Percentiles rank a stretch among this genome's conserved stretches.
These are phyloP conservation scores for Zapus hudsonius DNA, from an alignment of 2,113 vertebrate species.

Conservation along the genomic window DNA sequence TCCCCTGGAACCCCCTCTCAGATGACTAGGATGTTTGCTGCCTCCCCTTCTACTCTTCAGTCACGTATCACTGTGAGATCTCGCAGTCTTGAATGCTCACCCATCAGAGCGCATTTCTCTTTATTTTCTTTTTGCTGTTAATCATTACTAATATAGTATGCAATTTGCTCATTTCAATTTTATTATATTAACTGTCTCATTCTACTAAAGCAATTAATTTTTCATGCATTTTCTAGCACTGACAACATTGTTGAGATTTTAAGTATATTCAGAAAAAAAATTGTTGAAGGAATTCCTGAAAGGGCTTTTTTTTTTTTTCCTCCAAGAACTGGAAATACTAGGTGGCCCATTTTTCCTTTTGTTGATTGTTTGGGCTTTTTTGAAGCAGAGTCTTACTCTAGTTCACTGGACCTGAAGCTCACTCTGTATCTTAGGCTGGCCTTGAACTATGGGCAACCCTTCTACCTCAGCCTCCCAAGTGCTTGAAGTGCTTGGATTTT, in stretches of 20 bases:
- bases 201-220: constrained; percentile 22
- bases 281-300: constrained; percentile 24
- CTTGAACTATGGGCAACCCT: too few species aligned
- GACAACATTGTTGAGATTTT: not conserved
- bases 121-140: constrained; percentile 27
- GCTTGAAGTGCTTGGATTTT: too few species aligned
- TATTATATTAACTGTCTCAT: not conserved
- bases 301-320: constrained; percentile 43
- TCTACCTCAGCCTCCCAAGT: too few species aligned
- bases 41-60: not conserved
- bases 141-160: not conserved
- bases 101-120: not conserved
- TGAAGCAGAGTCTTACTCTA: too few species aligned
- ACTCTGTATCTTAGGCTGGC: too few species aligned
- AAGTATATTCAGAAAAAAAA: not conserved
- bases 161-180: not conserved
- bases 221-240: not conserved
- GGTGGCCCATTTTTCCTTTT: not conserved
- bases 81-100: not conserved
- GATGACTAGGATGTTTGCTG: not conserved
- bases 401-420: too few species aligned
- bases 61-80: not conserved
- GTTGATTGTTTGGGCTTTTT: not conserved
- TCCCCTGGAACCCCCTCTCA: not conserved
- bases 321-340: constrained; percentile 15